These are phyloP conservation scores for Coecobrya sp. DNA, from an alignment of 2,888 invertebrate genomes.

Conservation along the genomic window DNA sequence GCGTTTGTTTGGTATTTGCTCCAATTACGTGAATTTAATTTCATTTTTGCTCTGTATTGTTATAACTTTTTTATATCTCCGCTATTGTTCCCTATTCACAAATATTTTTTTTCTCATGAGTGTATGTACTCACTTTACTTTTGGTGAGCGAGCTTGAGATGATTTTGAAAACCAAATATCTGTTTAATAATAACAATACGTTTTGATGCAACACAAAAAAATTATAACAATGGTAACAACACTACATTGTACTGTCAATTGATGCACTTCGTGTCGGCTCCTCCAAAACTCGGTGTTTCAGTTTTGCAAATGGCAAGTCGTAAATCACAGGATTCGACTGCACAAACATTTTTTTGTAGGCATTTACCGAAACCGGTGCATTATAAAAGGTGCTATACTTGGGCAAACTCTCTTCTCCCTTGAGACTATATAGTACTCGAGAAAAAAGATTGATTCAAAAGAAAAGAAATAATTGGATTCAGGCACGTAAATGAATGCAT, in stretches of 20 bases:
- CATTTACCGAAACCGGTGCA: slow-evolving; percentile 6
- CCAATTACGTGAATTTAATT: slow-evolving; percentile 17
- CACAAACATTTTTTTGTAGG: not conserved
- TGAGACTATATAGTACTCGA: not conserved
- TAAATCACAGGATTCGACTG: not conserved
- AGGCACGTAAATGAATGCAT: not conserved
- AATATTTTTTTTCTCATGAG: not conserved
- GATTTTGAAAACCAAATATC: slow-evolving; percentile 2
- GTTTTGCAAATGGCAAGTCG: not conserved
- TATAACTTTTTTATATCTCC: not conserved
- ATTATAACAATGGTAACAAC: not conserved
- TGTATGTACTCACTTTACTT: not conserved
- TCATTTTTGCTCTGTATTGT: slow-evolving; percentile 3
- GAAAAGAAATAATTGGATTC: slow-evolving; percentile 16
- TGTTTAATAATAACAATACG: slow-evolving; percentile 6
- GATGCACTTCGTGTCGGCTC: slow-evolving; percentile 8
- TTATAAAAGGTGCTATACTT: not conserved
- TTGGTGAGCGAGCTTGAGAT: not conserved
- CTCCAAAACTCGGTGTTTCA: not conserved
- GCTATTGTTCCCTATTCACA: slow-evolving; percentile 14
- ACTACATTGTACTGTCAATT: slow-evolving; percentile 30
- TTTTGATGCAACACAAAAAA: slow-evolving; percentile 12
- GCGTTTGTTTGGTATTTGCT: slow-evolving; percentile 37
- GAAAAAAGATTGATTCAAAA: not conserved
- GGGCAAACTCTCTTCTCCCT: no score